Conservation (phyloP, 2,797 vertebrate species). For the Myiotriccus ornatus region DNA sequence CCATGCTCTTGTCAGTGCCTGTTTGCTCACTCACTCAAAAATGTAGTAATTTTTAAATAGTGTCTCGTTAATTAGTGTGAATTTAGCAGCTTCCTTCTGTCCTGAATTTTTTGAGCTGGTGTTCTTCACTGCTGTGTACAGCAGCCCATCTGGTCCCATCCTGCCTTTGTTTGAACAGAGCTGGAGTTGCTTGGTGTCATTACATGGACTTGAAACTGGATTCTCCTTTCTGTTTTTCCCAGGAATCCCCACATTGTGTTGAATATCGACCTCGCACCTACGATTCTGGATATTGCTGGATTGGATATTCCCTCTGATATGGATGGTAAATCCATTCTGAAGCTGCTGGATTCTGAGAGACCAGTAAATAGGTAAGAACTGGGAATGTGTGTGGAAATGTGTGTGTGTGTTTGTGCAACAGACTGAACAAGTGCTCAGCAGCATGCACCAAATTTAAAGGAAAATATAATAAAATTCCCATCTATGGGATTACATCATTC, state of each 20-base stretch:
- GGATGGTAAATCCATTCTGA: slow-evolving; percentile 93
- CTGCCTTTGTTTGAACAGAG: not conserved
- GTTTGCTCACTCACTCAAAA: slow-evolving; percentile 21
- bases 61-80: slow-evolving; percentile 44
- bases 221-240: not conserved
- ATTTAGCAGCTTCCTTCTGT: slow-evolving; percentile 19
- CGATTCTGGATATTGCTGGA: slow-evolving; percentile 94
- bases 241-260: slow-evolving; percentile 94
- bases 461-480: not conserved
- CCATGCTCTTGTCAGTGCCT: slow-evolving; percentile 35
- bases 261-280: slow-evolving; percentile 95
- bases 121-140: not conserved
- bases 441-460: not conserved
- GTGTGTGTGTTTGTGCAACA: not conserved
- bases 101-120: slow-evolving; percentile 33
- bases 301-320: slow-evolving; percentile 91
- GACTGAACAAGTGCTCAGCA: not conserved
- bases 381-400: not conserved
- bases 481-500: not conserved
- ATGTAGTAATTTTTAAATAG: slow-evolving; percentile 39
- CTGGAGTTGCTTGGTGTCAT: not conserved
- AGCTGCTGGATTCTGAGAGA: slow-evolving; percentile 87
- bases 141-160: not conserved
- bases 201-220: not conserved
- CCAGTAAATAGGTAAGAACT: slow-evolving; percentile 85